Evolutionary conservation across 1,140 invertebrate genomes (phyloP).

Genomic region (Cryptotermes secundus): DNA sequence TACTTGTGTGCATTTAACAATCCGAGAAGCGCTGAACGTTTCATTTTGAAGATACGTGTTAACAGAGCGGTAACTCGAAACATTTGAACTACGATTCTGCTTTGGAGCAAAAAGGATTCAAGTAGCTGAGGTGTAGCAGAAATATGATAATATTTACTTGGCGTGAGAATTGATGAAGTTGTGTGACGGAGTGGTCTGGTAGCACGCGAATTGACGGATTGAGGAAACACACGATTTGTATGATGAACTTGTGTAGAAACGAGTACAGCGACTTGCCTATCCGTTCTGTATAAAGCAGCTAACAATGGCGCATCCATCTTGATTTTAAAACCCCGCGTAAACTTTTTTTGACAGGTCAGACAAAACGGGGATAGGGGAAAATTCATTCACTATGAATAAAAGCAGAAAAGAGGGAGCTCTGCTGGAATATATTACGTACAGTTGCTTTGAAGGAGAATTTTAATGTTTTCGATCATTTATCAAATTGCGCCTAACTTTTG

Average conservation of each 20-base stretch:
- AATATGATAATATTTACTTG: constrained; percentile 19
- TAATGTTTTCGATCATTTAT: no score
- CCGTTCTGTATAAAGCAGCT: not conserved
- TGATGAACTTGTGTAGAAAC: not conserved
- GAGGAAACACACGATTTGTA: not conserved
- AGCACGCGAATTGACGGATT: constrained; percentile 17
- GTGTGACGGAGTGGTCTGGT: not conserved
- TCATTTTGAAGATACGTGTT: no score
- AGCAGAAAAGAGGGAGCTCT: no score
- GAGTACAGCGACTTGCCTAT: not conserved
- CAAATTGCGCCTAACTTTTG: no score
- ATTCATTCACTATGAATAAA: not conserved
- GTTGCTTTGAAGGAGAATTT: no score
- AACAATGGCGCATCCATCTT: constrained; percentile 11
- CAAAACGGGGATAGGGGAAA: not conserved
- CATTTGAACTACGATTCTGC: not conserved
- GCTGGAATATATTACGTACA: no score
- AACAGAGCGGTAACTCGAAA: no score
- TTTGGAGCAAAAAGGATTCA: not conserved
- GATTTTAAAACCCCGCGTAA: constrained; percentile 4
- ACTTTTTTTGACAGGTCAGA: not conserved
- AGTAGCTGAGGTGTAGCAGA: not conserved
- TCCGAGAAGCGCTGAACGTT: no score
- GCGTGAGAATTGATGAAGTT: constrained; percentile 10
- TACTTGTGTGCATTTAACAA: no score